These are phyloP conservation scores for Trichogramma evanescens DNA, from an alignment of 2,888 invertebrate species.

Conservation along the genomic window DNA sequence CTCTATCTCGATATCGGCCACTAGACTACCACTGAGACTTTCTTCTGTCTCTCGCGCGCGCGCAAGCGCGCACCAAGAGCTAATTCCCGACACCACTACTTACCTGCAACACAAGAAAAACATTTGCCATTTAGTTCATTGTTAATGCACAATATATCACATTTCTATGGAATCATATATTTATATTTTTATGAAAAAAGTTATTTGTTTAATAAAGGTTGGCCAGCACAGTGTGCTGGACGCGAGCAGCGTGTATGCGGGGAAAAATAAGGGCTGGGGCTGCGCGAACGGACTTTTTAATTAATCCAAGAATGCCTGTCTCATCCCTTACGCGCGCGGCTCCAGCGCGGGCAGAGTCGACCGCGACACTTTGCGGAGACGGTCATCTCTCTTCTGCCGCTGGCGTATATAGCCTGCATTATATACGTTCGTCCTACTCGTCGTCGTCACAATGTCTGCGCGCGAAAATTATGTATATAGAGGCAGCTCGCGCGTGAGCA, in stretches of 20 bases:
- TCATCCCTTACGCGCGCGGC: no score
- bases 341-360: background rate
- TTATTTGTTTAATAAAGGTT: background rate
- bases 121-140: background rate
- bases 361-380: background rate
- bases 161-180: background rate
- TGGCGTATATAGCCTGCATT: background rate
- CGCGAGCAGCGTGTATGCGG: background rate
- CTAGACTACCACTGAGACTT: background rate
- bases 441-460: slow-evolving; percentile 9
- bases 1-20: background rate
- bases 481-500: no score
- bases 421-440: no score
- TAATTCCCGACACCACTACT: slow-evolving; percentile 42
- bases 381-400: background rate
- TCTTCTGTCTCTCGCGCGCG: background rate
- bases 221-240: background rate
- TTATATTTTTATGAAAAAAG: background rate
- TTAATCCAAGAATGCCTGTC: slow-evolving; percentile 9
- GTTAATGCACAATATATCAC: no score
- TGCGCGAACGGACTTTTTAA: slow-evolving; percentile 8
- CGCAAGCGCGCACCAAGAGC: slow-evolving; percentile 33
- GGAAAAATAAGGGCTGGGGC: no score
- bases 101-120: slow-evolving; percentile 39
- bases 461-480: no score